Evolutionary conservation across 2,797 vertebrate genomes (phyloP).

Genomic region (Nannoperca australis): DNA sequence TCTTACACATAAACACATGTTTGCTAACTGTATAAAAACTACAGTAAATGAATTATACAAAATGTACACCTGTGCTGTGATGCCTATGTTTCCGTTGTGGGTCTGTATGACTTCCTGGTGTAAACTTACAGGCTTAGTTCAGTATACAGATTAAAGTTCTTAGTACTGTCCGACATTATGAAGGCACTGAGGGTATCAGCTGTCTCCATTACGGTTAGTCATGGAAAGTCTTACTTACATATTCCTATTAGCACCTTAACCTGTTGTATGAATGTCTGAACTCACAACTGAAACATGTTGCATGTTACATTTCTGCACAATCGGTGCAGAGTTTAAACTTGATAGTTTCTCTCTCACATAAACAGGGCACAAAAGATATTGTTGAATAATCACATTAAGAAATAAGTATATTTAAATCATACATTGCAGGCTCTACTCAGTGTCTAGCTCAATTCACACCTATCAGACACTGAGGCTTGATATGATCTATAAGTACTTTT

Average conservation of each 20-base stretch:
- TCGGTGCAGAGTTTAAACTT: background rate
- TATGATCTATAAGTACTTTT: background rate
- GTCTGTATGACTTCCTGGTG: slow-evolving; percentile 10
- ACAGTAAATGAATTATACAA: background rate
- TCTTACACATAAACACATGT: background rate
- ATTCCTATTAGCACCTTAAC: background rate
- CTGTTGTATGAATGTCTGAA: background rate
- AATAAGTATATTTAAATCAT: background rate
- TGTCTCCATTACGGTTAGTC: slow-evolving; percentile 1
- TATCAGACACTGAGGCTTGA: background rate
- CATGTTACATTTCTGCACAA: background rate
- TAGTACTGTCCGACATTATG: slow-evolving; percentile 10
- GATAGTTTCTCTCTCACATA: background rate
- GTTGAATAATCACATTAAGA: background rate
- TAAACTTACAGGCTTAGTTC: slow-evolving; percentile 23
- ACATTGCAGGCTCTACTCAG: too few relatives aligned
- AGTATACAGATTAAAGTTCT: slow-evolving; percentile 23
- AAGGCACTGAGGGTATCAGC: background rate
- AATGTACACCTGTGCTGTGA: background rate
- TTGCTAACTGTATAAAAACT: background rate
- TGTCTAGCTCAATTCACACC: background rate
- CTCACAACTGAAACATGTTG: background rate
- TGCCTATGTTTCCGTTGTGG: slow-evolving; percentile 3
- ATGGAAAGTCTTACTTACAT: background rate
- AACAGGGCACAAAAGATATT: background rate